Base-by-base conservation (phyloP, 2,797 vertebrate species). In the Poeciliopsis presidionis region DNA sequence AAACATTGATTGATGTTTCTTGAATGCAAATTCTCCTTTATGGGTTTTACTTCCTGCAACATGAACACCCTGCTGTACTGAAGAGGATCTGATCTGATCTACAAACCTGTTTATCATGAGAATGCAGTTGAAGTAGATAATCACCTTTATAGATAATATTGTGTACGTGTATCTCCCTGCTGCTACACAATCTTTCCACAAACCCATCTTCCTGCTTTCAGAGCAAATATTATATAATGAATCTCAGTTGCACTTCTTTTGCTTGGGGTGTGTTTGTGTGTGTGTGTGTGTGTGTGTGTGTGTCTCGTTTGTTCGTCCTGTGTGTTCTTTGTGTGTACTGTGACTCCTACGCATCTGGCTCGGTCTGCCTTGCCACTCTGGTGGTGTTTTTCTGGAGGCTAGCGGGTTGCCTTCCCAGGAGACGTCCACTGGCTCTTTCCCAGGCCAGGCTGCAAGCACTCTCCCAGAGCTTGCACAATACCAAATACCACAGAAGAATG, bases 381-480 rank as follows among this genome's bases (percentile, higher is more conserved):
- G 80, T 87, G 80, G 78, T 91, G 87, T 89, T 88, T 90, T 85
- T 88, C 87, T 84, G 80, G 76, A 81, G 86, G 86, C 81, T 84
- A 76, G 80, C 6, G 79, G 82, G 77, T 87, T 61, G 71, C 39
- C 69, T 73, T 84, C 91, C 87, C 88, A 55, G 36, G 89, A 86
- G 92, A 90, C 76, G 73, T 78, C 63, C 57, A 16, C 83, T 73
- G 78, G 84, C 85, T 89, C 78, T 86, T 93, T 93, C 91, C 92
- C 91, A 94, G 91, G 86, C 86, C 73, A 70, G 74, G 82, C 84
- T 85, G 59, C 71, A 90, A 67, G 78, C 83, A 81, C 80, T 91
- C 88, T 92, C 87, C 86, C 91, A 92, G 73, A 86, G 70, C 73
- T 87, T 87, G 49, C 84, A 84, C 89, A 91, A 90, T 82, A 86